Evolutionary conservation across 53 echinoderm and acorn worm genomes (phyloP).

Genomic region (Holothuria leucospilota): DNA sequence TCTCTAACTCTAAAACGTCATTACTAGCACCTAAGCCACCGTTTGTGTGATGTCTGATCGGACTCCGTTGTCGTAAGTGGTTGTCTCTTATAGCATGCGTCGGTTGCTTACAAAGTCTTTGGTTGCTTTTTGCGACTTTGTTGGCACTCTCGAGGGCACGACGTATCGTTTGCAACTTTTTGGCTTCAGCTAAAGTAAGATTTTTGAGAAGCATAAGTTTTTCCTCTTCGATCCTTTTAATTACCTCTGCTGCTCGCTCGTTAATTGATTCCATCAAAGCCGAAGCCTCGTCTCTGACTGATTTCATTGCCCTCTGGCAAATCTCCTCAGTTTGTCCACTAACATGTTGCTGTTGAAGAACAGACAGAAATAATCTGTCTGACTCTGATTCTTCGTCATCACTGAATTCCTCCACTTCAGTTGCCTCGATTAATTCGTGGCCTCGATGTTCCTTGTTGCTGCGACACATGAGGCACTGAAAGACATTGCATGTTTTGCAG

Average conservation of each 20-base stretch:
- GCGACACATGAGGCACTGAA: conserved; percentile 22
- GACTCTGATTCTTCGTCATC: conserved; percentile 9
- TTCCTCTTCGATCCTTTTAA: conserved; percentile 44
- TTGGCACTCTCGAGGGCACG: conserved; percentile 15
- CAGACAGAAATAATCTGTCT: conserved; percentile 3
- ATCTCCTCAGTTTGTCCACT: conserved; percentile 31
- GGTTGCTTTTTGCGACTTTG: background rate
- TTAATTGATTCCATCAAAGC: conserved; percentile 24
- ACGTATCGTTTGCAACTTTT: conserved; percentile 27
- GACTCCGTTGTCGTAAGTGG: background rate
- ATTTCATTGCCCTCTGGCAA: conserved; percentile 24
- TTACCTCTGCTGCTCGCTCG: conserved; percentile 23
- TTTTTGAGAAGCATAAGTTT: conserved; percentile 36
- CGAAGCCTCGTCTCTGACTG: conserved; percentile 27
- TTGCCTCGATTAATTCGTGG: conserved; percentile 21
- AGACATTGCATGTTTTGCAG: conserved; percentile 31
- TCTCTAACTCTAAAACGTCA: background rate
- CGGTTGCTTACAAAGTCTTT: background rate
- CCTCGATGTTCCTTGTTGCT: conserved; percentile 40
- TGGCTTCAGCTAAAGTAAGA: conserved; percentile 10
- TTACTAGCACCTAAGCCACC: background rate
- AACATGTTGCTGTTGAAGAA: conserved; percentile 34
- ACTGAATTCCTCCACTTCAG: background rate
- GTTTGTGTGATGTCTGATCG: background rate
- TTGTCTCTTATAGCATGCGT: background rate